A percentile compares a stretch with the other conserved stretches of the same genome.
These are phyloP conservation scores for Anolis carolinensis DNA, from an alignment of 2,113 vertebrate genomes.

Conservation along the genomic window DNA sequence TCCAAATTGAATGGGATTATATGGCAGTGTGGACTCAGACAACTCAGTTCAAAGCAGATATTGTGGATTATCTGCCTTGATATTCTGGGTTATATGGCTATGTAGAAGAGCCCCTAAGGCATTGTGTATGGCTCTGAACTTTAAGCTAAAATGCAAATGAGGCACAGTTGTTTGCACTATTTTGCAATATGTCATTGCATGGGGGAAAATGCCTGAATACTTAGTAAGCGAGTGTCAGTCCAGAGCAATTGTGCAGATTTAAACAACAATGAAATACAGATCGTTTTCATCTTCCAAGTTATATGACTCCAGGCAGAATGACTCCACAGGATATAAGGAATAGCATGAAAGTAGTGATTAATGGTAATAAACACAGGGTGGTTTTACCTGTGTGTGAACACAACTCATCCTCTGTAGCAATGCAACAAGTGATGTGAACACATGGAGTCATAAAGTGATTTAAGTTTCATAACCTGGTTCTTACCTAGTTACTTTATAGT, in stretches of 20 bases:
- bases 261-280: constrained; percentile 55
- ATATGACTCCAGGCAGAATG: constrained; percentile 61
- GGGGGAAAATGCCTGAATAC: constrained; percentile 46
- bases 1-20: too few relatives aligned
- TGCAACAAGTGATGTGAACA: constrained; percentile 41
- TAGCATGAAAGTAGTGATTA: constrained; percentile 36
- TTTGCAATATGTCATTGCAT: constrained; percentile 50
- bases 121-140: constrained; percentile 35
- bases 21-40: too few relatives aligned
- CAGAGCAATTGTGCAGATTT: constrained; percentile 66
- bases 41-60: too few relatives aligned
- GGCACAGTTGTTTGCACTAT: constrained; percentile 22
- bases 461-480: constrained; percentile 52
- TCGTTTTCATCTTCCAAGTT: constrained; percentile 70
- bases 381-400: constrained; percentile 43
- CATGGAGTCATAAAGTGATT: constrained; percentile 50
- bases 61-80: too few relatives aligned
- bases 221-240: constrained; percentile 66
- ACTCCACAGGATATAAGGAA: constrained; percentile 51
- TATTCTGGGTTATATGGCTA: too few relatives aligned
- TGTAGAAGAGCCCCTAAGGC: too few relatives aligned
- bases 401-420: constrained; percentile 17
- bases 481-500: constrained; percentile 70
- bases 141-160: constrained; percentile 36
- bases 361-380: constrained; percentile 52